These are phyloP conservation scores for Cybosia mesomella DNA, from an alignment of 2,888 invertebrate species.

Conservation along the genomic window DNA sequence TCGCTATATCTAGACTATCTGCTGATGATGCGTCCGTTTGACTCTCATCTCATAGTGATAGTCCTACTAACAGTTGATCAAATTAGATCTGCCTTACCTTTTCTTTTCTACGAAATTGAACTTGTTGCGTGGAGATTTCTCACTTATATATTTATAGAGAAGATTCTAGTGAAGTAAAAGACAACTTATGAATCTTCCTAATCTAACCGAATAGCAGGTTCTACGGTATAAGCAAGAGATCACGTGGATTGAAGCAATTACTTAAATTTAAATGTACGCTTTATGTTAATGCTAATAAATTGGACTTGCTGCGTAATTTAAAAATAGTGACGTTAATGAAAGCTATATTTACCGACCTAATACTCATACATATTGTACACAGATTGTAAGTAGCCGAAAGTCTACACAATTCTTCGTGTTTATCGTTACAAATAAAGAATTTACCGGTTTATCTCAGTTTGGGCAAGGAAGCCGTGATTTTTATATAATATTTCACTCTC, in stretches of 20 bases:
- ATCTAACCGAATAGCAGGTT: not conserved
- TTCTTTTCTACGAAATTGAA: not conserved
- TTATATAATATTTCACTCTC: too few relatives aligned
- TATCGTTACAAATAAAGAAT: not conserved
- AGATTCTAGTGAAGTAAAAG: not conserved
- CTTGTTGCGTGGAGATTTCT: not conserved
- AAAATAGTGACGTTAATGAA: not conserved
- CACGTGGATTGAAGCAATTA: not conserved
- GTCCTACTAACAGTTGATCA: not conserved
- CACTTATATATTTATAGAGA: not conserved
- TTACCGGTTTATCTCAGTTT: not conserved
- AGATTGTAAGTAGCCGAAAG: not conserved
- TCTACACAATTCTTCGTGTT: not conserved
- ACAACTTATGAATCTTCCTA: not conserved
- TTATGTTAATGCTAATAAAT: not conserved
- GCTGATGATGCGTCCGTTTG: not conserved
- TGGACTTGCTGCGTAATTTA: not conserved
- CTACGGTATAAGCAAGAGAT: not conserved
- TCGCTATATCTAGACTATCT: not conserved
- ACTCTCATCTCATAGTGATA: not conserved
- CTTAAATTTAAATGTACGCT: not conserved
- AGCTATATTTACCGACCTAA: not conserved
- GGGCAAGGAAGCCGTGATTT: not conserved
- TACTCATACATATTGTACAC: constrained; percentile 4
- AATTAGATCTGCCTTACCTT: too few relatives aligned